Evolutionary conservation across 2,888 invertebrate genomes (phyloP), one percentile per base, ranked within the genome.

Genomic region (Corythucha ciliata): DNA sequence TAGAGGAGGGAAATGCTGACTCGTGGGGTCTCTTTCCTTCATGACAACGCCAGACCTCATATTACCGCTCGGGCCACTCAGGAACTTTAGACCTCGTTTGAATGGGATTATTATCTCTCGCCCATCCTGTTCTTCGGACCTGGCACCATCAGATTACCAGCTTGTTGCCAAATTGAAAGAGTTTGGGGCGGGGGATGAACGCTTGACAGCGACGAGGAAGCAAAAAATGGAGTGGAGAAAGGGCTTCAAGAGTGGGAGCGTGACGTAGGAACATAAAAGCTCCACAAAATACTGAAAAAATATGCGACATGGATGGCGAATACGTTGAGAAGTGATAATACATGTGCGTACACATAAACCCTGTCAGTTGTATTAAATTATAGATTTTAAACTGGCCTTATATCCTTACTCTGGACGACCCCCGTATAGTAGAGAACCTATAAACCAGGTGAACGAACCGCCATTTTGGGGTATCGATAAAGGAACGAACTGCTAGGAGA

Each of bases 101-200:
- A n/a, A n/a, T n/a, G n/a, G n/a, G n/a, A n/a, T n/a, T 45, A 48
- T 24, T 39, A 18, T 49, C 20, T 29, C 29, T 18, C 57, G 57
- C 32, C 51, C 53, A 16, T 40, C 54, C 7, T 55, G 52, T 26
- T 54, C 46, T 37, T 51, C 51, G 10, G 53, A 57, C 36, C 44
- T 56, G 22, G 48, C 51, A 12, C 56, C 58, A 21, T 48, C 32
- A 5, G 53, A 54, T 41, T 58, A 34, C 26, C 57, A 55, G 27
- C 51, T 56, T 16, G 53, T 57, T 34, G 39, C 48, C 10, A 29
- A 42, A 25, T n/a, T 56, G 36, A 54, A 56, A 37, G 14, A 18
- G 22, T 24, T 48, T 26, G 29, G 49, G 29, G 49, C n/a, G n/a
- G 18, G 18, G 41, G 41, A 41, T 12, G 41, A 33, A 21, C 27